phyloP scores from a whole-genome alignment of 2,888 invertebrate genomes.

The Latrodectus hesperus region DNA sequence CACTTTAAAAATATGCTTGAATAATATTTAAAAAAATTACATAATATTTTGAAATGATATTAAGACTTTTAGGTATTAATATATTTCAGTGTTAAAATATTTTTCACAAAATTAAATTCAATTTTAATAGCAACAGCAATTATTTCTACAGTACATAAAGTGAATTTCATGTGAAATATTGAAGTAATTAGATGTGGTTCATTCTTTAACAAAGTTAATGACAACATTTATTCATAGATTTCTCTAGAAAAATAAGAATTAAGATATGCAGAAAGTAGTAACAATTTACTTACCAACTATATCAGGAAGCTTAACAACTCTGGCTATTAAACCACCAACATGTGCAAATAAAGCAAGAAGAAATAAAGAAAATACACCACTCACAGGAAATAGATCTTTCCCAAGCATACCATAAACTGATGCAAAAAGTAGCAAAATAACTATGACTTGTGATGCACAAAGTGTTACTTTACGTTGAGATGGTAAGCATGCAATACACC shows the following conservation, averaged over 20 bases:
- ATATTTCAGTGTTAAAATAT: too few relatives aligned
- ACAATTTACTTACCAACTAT: constrained; percentile 47
- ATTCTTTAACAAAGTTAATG: too few relatives aligned
- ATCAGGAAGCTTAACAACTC: constrained; percentile 53
- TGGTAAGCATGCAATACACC: background rate
- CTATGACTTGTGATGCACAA: background rate
- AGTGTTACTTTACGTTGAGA: constrained; percentile 10
- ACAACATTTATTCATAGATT: too few relatives aligned
- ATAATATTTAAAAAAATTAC: too few relatives aligned
- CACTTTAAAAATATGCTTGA: too few relatives aligned
- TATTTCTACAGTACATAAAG: too few relatives aligned
- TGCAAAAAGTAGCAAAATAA: constrained; percentile 38
- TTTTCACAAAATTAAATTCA: too few relatives aligned
- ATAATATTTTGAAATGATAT: too few relatives aligned
- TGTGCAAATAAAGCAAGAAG: constrained; percentile 39
- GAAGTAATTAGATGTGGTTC: too few relatives aligned
- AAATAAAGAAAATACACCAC: constrained; percentile 57
- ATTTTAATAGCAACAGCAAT: too few relatives aligned
- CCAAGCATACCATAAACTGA: constrained; percentile 45
- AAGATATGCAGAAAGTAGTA: background rate
- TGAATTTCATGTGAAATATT: too few relatives aligned
- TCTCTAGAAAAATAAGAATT: background rate
- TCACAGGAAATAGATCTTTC: constrained; percentile 36
- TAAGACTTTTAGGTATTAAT: too few relatives aligned
- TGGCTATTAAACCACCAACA: constrained; percentile 50